Evolutionary conservation across 1,140 invertebrate genomes (phyloP), one percentile per base, ranked within the genome.

Genomic region (Anoplolepis gracilipes): DNA sequence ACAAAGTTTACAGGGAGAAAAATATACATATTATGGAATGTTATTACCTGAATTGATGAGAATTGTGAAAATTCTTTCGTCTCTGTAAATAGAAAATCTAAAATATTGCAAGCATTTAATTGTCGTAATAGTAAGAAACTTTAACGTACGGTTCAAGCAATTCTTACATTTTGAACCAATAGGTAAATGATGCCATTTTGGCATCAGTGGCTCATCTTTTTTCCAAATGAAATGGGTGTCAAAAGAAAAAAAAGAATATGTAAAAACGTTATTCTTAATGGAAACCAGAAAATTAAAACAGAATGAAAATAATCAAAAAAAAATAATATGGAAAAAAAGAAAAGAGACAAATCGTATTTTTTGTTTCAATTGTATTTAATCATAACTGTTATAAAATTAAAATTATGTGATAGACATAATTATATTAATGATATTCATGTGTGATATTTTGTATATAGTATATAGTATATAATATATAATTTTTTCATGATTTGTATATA

Each of bases 171-270:
- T 57, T 6, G 53, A 57, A 57, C 22, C 53, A 57, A 57, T 11
- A 57, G n/a, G 53, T 6, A 57, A 57, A 57, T 57, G 53, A 57
- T 57, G 53, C 53, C 53, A 57, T 57, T n/a, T 57, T 57, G 53
- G 53, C 53, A 57, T 57, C n/a, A 57, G 53, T 57, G n/a, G 19
- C 53, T 57, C 53, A 57, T 57, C 53, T 11, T 57, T 57, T 57
- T 57, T 57, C 22, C 22, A 57, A 57, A 57, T 57, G 53, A 22
- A 57, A 22, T 57, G 53, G 53, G 19, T 57, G 22, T n/a, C 53
- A n/a, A n/a, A n/a, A n/a, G 53, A 57, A 57, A 22, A 19, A 57
- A 57, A 57, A 57, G 19, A n/a, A 22, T n/a, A 57, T 57, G 53
- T 22, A 7, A 57, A 57, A 57, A 6, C 53, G 13, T 57, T 57